These are phyloP conservation scores for Balanococcus diminutus DNA, from an alignment of 2,888 invertebrate genomes.

Conservation along the genomic window DNA sequence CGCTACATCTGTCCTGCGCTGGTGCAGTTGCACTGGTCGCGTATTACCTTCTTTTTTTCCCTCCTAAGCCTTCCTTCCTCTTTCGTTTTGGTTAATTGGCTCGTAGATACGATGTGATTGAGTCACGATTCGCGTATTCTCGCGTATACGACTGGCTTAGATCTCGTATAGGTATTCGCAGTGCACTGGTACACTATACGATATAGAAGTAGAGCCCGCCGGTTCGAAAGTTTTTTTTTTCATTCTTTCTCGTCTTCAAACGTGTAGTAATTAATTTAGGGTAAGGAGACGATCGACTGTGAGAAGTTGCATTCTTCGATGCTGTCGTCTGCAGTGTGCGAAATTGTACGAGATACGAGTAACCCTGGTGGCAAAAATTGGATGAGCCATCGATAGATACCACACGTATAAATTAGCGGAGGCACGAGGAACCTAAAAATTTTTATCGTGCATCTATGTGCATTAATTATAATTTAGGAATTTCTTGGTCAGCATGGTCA, in stretches of 20 bases:
- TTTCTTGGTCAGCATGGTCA: too few species aligned
- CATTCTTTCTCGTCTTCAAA: not conserved
- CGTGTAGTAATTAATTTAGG: slow-evolving; percentile 21
- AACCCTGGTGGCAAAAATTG: not conserved
- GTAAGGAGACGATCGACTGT: not conserved
- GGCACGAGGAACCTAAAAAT: too few species aligned
- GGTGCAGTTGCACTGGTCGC: not conserved
- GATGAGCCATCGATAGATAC: not conserved
- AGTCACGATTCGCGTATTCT: slow-evolving; percentile 13
- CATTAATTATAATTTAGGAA: too few species aligned
- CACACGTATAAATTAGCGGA: too few species aligned
- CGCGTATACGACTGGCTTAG: not conserved
- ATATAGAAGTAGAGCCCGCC: not conserved
- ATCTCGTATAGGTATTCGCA: too few species aligned
- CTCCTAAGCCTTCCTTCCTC: not conserved
- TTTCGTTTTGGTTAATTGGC: slow-evolving; percentile 15
- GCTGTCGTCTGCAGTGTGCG: not conserved
- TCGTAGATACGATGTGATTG: slow-evolving; percentile 9
- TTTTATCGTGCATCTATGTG: too few species aligned
- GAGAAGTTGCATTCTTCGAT: not conserved
- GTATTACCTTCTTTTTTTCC: not conserved
- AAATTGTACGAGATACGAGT: not conserved
- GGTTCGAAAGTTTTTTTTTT: slow-evolving; percentile 17
- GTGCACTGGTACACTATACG: not conserved
- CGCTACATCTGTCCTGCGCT: not conserved